Conservation (phyloP, 2,113 vertebrate genomes). For the Tragelaphus scriptus region DNA sequence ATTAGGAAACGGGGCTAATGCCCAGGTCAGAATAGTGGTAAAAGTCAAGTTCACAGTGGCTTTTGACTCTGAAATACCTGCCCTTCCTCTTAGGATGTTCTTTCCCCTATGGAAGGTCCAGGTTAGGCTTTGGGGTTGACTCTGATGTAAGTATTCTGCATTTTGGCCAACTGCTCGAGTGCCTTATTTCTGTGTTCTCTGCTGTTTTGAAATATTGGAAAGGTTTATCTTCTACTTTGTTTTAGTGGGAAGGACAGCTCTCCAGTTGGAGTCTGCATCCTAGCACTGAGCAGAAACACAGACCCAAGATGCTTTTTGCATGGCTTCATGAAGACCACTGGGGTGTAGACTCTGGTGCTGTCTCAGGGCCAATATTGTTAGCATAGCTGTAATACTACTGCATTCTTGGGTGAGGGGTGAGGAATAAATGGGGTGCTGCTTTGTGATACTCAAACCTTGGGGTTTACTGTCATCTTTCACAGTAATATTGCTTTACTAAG, state of each 20-base stretch:
- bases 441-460: background rate
- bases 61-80: background rate
- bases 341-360: background rate
- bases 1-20: background rate
- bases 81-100: background rate
- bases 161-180: background rate
- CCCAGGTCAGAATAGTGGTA: background rate
- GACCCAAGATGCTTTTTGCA: background rate
- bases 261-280: background rate
- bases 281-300: background rate
- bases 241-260: background rate
- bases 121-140: background rate
- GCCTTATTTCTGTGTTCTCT: background rate
- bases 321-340: background rate
- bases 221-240: background rate
- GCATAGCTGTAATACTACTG: background rate
- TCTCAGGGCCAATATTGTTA: background rate
- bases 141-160: background rate
- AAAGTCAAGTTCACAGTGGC: background rate
- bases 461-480: background rate
- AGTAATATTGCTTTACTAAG: background rate
- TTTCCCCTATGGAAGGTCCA: background rate
- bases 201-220: background rate
- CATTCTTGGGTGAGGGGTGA: background rate
- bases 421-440: background rate